Percentiles rank a stretch among this genome's conserved stretches.
phyloP scores from a whole-genome alignment of 2,797 vertebrate genomes.

The Mormyrus proboscirostris region DNA sequence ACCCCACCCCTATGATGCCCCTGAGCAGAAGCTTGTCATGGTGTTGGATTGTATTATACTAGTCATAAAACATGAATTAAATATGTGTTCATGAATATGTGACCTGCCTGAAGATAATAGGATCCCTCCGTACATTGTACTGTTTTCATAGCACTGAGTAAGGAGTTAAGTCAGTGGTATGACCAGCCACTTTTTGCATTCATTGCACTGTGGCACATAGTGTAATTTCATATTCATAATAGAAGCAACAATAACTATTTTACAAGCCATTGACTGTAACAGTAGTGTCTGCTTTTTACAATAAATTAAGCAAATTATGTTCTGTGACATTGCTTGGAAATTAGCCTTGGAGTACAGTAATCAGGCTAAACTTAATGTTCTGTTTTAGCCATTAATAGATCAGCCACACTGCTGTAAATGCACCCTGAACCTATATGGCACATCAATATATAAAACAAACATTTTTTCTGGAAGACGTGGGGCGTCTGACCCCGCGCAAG shows the following conservation, averaged over 20 bases:
- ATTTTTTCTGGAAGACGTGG: not conserved
- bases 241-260: constrained; percentile 8
- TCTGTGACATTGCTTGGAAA: not conserved
- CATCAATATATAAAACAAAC: not conserved
- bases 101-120: not conserved
- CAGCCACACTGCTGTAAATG: not conserved
- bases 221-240: not conserved
- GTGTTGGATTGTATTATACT: not conserved
- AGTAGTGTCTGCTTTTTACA: not conserved
- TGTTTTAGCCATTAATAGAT: not conserved
- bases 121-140: not conserved
- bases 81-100: not conserved
- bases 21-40: not conserved
- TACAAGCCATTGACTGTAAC: not conserved
- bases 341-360: not conserved
- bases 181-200: not conserved
- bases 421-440: not conserved
- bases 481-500: not conserved
- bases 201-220: not conserved
- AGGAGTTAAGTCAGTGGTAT: not conserved
- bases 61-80: not conserved
- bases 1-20: not conserved
- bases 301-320: constrained; percentile 7
- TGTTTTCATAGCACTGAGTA: not conserved
- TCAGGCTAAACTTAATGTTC: not conserved